Evolutionary conservation across 2,797 vertebrate genomes (phyloP).

Genomic region (Acrocephalus scirpaceus): DNA sequence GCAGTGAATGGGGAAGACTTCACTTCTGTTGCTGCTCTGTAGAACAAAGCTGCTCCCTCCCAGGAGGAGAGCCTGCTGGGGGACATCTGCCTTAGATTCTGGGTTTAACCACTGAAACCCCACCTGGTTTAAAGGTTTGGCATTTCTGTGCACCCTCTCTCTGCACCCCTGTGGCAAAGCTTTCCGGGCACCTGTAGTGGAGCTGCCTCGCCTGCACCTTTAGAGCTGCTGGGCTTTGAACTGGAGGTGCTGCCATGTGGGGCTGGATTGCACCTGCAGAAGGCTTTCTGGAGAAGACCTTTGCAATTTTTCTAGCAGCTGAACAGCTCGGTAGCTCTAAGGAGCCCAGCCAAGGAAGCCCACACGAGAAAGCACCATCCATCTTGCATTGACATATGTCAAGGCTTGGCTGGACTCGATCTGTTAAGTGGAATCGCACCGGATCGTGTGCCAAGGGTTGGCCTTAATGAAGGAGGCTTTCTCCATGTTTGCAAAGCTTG

Average conservation of each 20-base stretch:
- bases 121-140: not conserved
- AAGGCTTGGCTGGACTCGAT: not conserved
- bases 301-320: not conserved
- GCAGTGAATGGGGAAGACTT: not conserved
- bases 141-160: not conserved
- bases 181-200: accelerated
- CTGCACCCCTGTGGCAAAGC: not conserved
- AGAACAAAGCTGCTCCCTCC: not conserved
- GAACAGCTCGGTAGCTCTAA: not conserved
- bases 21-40: accelerated
- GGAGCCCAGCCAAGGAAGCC: not conserved
- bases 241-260: accelerated
- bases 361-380: not conserved
- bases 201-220: not conserved
- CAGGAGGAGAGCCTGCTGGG: not conserved
- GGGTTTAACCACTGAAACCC: not conserved
- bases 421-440: not conserved
- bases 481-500: not conserved
- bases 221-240: not conserved
- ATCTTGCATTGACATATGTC: not conserved
- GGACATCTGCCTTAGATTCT: not conserved
- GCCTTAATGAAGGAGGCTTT: not conserved
- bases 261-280: not conserved
- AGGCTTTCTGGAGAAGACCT: not conserved
- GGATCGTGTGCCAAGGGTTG: not conserved